Evolutionary conservation across 2,113 vertebrate genomes (phyloP).

Genomic region (Rattus norvegicus): DNA sequence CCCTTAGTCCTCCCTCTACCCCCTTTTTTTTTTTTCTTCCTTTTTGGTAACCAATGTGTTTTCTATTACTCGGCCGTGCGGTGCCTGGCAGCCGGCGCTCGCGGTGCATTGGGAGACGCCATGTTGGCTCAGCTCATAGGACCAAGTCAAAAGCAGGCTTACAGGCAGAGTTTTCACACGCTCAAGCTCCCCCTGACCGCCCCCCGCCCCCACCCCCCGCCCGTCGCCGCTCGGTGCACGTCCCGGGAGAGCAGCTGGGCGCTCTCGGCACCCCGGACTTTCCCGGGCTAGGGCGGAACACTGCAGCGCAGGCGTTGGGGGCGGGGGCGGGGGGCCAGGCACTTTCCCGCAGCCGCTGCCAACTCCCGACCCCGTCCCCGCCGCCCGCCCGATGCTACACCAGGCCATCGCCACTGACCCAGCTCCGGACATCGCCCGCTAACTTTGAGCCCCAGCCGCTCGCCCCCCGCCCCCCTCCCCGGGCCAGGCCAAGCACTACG

Average conservation of each 20-base stretch:
- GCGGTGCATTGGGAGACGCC: constrained; percentile 86
- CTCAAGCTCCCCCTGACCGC: constrained; percentile 74
- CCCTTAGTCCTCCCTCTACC: constrained; percentile 11
- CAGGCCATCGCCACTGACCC: neutral
- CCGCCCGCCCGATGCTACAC: constrained; percentile 8
- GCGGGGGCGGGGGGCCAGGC: constrained; percentile 58
- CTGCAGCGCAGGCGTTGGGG: constrained; percentile 44
- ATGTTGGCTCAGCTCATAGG: constrained; percentile 89
- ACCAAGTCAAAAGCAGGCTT: constrained; percentile 83
- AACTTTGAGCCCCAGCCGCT: constrained; percentile 41
- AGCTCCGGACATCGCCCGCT: constrained; percentile 55
- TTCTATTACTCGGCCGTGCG: constrained; percentile 80
- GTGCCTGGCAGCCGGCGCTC: constrained; percentile 83
- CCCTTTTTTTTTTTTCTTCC: neutral
- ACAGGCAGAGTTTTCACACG: constrained; percentile 84
- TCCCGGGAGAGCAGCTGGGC: constrained; percentile 66
- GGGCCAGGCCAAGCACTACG: neutral
- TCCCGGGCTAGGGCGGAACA: neutral
- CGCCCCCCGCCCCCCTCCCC: neutral
- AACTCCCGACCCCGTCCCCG: constrained; percentile 3
- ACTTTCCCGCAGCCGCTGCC: constrained; percentile 62
- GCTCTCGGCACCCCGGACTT: constrained; percentile 63
- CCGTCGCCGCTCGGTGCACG: constrained; percentile 57
- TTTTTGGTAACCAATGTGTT: constrained; percentile 81
- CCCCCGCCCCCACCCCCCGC: constrained; percentile 57